phyloP scores from a whole-genome alignment of 2,113 vertebrate genomes.

The Amphilophus citrinellus region DNA sequence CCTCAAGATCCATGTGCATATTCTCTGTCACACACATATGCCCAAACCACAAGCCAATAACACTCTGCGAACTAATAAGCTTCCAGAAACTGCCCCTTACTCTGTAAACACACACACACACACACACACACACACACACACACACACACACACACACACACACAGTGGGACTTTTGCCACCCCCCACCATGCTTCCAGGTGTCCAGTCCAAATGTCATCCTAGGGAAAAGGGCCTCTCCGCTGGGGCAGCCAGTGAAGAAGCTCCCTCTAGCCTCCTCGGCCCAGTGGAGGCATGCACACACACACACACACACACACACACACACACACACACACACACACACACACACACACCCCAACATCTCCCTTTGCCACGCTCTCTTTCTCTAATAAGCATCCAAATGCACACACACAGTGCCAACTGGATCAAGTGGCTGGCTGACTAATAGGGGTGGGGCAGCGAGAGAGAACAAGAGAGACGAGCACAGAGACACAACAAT shows the following conservation, averaged over 20 bases:
- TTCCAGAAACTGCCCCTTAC: conserved; percentile 45
- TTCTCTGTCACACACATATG: conserved; percentile 28
- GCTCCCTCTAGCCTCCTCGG: conserved; percentile 41
- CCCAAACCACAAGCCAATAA: conserved; percentile 56
- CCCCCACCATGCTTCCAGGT: conserved; percentile 72
- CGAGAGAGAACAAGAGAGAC: not conserved
- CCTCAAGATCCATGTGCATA: not conserved
- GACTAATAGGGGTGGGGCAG: conserved; percentile 10
- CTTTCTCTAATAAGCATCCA: not conserved
- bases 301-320: too few species aligned
- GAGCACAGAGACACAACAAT: not conserved
- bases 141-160: conserved; percentile 28
- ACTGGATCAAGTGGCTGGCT: conserved; percentile 48
- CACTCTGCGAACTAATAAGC: conserved; percentile 53
- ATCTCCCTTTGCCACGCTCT: too few species aligned
- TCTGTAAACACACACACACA: not conserved
- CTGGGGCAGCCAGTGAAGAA: conserved; percentile 64
- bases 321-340: too few species aligned
- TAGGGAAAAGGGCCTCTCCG: conserved; percentile 70
- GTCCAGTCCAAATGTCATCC: conserved; percentile 77
- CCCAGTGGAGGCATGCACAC: conserved; percentile 41
- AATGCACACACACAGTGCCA: conserved; percentile 23
- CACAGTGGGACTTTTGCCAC: conserved; percentile 45
- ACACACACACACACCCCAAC: not conserved
- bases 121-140: conserved; percentile 3